These are phyloP conservation scores for Anarhynchus alexandrinus DNA, from an alignment of 2,113 vertebrate genomes.

Conservation along the genomic window DNA sequence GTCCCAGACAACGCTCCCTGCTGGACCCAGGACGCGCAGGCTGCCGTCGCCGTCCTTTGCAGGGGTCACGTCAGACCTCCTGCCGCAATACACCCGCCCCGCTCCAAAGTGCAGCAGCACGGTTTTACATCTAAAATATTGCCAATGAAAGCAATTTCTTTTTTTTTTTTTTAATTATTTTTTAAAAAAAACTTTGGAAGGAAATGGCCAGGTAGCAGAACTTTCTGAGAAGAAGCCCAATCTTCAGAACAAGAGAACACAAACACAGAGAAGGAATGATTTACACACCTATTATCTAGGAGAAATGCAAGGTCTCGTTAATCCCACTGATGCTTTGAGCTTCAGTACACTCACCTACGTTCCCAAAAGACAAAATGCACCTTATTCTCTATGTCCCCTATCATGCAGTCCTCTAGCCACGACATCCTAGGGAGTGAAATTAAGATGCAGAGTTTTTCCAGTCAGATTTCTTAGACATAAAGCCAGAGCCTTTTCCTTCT, in stretches of 20 bases:
- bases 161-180: background rate
- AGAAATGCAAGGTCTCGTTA: background rate
- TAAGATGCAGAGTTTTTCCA: background rate
- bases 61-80: background rate
- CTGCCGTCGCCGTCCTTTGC: background rate
- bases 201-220: background rate
- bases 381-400: background rate
- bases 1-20: background rate
- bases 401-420: background rate
- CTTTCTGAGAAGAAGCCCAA: background rate
- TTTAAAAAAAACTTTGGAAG: background rate
- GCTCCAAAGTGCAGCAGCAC: background rate
- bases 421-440: background rate
- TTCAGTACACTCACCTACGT: background rate
- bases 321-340: background rate
- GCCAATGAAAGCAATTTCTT: too few species aligned
- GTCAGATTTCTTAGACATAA: background rate
- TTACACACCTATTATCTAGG: background rate
- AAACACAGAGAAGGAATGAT: background rate
- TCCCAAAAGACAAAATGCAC: background rate
- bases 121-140: background rate
- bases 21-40: too few species aligned
- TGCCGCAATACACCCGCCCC: background rate
- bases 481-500: background rate
- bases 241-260: background rate